Conservation (phyloP, 2,888 invertebrate species). For the Cheilosia impressa region DNA sequence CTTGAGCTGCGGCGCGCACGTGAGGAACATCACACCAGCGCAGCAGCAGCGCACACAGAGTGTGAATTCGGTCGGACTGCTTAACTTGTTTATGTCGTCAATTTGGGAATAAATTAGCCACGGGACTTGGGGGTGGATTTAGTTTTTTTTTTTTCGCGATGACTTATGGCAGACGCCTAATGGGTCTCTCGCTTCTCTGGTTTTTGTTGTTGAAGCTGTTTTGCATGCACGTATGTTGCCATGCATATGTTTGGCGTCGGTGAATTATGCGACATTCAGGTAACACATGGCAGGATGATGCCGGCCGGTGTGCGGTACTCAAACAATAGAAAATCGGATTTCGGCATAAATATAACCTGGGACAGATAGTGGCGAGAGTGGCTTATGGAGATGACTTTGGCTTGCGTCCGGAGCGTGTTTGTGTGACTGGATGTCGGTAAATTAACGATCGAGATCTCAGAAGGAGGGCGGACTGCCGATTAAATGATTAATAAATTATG, state of each 20-base stretch:
- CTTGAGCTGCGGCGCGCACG: conserved; percentile 42
- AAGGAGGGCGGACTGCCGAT: conserved; percentile 69
- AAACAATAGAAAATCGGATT: conserved; percentile 71
- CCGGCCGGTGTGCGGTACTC: conserved; percentile 59
- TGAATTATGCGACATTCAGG: conserved; percentile 52
- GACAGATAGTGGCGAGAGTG: conserved; percentile 44
- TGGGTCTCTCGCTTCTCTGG: background rate
- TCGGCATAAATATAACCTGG: conserved; percentile 48
- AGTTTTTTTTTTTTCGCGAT: conserved; percentile 12
- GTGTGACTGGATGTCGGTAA: conserved; percentile 49
- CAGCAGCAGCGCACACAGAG: conserved; percentile 2
- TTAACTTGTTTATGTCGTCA: conserved; percentile 37
- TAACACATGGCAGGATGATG: conserved; percentile 52
- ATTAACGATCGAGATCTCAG: conserved; percentile 70
- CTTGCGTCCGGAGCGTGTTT: conserved; percentile 64
- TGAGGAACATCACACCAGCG: conserved; percentile 23
- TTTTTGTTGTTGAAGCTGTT: conserved; percentile 10
- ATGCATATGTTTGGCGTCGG: conserved; percentile 3
- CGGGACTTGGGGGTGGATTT: conserved; percentile 3
- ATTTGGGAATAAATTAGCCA: conserved; percentile 51
- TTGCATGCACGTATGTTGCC: conserved; percentile 29
- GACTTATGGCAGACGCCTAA: conserved; percentile 45
- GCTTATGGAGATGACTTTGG: conserved; percentile 40
- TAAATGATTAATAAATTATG: conserved; percentile 74
- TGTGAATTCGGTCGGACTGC: conserved; percentile 31